Conservation (phyloP, 2,797 vertebrate genomes). For the Platalea minor region DNA sequence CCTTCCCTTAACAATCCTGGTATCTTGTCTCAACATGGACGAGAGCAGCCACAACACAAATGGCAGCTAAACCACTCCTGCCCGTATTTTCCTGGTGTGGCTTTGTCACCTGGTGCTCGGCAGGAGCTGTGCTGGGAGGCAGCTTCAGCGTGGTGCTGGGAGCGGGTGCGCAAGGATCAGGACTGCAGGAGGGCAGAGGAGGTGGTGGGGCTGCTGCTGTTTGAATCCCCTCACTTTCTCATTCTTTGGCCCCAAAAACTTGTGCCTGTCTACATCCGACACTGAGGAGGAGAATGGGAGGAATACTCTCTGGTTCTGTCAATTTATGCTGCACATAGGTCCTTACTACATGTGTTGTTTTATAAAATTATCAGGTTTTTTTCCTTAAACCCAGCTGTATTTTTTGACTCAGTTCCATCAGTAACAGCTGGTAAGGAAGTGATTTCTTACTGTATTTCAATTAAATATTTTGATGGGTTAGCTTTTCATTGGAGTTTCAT, state of each 20-base stretch:
- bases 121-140: background rate
- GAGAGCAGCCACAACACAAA: background rate
- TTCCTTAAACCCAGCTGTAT: background rate
- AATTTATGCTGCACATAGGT: background rate
- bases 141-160: background rate
- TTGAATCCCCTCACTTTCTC: background rate
- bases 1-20: background rate
- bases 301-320: background rate
- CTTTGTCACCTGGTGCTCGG: background rate
- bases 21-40: background rate
- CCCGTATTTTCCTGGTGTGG: accelerated
- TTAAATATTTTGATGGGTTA: slow-evolving; percentile 18
- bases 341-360: background rate
- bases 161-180: accelerated
- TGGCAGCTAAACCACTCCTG: background rate
- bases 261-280: background rate
- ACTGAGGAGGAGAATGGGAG: background rate
- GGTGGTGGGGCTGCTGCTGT: background rate
- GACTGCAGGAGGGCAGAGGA: background rate
- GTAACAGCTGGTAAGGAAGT: background rate
- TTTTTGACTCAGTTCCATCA: background rate
- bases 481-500: background rate
- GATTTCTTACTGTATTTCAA: background rate
- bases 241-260: background rate
- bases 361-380: background rate